Percentiles rank a stretch among this genome's conserved stretches.
phyloP scores from a whole-genome alignment of 2,113 vertebrate genomes.

The Xenopus borealis region DNA sequence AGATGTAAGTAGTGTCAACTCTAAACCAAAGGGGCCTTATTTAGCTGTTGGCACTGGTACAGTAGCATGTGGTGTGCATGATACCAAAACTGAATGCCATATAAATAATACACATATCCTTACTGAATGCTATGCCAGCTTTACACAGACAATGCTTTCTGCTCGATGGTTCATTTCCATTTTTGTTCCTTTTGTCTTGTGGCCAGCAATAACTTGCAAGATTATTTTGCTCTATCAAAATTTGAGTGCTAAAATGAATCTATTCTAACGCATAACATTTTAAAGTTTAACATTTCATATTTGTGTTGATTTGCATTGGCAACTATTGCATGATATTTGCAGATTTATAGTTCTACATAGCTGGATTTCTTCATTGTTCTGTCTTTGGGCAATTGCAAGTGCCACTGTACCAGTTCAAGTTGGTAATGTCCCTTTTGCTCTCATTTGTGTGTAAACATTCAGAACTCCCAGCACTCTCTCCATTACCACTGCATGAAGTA shows the following conservation, averaged over 20 bases:
- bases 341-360: not conserved
- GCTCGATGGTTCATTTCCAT: constrained; percentile 22
- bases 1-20: constrained; percentile 57
- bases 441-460: constrained; percentile 37
- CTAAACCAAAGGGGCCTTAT: constrained; percentile 11
- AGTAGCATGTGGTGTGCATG: constrained; percentile 39
- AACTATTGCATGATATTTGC: constrained; percentile 21
- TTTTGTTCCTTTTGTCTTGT: constrained; percentile 29
- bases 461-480: constrained; percentile 45
- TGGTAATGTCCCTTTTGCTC: constrained; percentile 25
- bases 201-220: constrained; percentile 1
- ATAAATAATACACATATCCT: not conserved
- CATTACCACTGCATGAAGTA: constrained; percentile 51
- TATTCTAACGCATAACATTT: constrained; percentile 2
- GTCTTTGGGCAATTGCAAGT: constrained; percentile 7
- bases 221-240: not conserved
- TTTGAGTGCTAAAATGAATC: not conserved
- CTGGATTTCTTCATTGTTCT: not conserved
- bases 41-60: constrained; percentile 48
- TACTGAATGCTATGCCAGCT: constrained; percentile 17
- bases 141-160: not conserved
- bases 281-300: not conserved
- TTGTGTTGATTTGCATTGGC: constrained; percentile 8
- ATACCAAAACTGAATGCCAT: constrained; percentile 24
- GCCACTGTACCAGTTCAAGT: constrained; percentile 40